A percentile compares a stretch with the other conserved stretches of the same genome.
These are phyloP conservation scores for Guaruba guarouba DNA, from an alignment of 2,113 vertebrate species.

Conservation along the genomic window DNA sequence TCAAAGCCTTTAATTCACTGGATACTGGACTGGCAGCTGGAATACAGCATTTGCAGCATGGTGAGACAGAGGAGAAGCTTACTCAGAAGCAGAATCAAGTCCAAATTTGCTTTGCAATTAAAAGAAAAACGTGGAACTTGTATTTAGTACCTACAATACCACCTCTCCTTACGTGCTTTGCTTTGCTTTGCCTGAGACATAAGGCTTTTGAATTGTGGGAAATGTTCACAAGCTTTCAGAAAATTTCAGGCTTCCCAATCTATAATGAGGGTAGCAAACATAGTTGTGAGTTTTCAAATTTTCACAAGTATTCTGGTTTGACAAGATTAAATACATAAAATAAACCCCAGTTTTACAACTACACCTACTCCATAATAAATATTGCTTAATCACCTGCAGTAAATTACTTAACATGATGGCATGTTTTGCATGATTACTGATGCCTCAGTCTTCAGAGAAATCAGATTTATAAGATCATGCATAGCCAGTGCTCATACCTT, in stretches of 20 bases:
- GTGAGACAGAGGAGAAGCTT: conserved; percentile 5
- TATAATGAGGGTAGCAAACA: not conserved
- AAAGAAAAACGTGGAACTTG: not conserved
- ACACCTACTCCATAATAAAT: not conserved
- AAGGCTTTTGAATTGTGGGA: not conserved
- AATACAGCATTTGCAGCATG: not conserved
- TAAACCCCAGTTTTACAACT: not conserved
- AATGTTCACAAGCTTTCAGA: not conserved
- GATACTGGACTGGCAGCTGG: conserved; percentile 19
- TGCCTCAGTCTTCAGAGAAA: not conserved
- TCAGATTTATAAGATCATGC: not conserved
- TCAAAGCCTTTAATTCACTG: conserved; percentile 50
- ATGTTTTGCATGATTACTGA: not conserved
- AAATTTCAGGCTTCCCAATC: not conserved
- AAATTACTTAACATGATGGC: not conserved
- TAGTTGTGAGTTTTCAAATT: not conserved
- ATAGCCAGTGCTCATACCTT: not conserved
- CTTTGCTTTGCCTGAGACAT: not conserved
- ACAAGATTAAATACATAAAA: not conserved
- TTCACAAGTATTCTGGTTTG: not conserved
- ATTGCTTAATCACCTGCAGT: not conserved
- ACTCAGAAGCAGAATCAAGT: not conserved
- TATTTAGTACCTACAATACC: not conserved
- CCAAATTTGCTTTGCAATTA: conserved; percentile 2
- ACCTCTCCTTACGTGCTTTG: not conserved